Percentiles rank a stretch among this genome's conserved stretches.
Evolutionary conservation across 2,113 vertebrate species (phyloP).

Genomic region (Aspiorhynchus laticeps): DNA sequence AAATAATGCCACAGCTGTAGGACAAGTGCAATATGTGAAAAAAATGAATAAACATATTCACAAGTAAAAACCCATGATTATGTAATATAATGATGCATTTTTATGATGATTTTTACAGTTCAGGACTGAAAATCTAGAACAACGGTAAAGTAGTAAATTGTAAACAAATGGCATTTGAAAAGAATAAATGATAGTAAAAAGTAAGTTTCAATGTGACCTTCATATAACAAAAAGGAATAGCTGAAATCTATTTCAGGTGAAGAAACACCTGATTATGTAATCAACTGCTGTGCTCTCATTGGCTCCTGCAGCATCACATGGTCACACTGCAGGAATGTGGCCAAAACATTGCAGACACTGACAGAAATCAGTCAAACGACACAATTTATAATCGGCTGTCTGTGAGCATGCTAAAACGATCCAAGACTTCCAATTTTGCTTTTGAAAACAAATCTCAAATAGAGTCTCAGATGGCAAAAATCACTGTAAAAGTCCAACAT

Average conservation of each 20-base stretch:
- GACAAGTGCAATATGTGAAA: not conserved
- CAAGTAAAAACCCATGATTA: not conserved
- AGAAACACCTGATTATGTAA: not conserved
- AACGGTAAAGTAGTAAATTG: not conserved
- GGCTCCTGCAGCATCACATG: not conserved
- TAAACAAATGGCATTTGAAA: not conserved
- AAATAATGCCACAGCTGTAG: not conserved
- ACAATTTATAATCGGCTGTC: not conserved
- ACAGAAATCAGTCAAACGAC: not conserved
- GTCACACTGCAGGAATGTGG: not conserved
- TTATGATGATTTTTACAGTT: not conserved
- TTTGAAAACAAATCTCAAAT: not conserved
- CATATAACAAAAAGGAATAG: not conserved
- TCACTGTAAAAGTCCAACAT: not conserved
- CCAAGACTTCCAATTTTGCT: not conserved
- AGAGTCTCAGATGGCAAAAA: not conserved
- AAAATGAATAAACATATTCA: not conserved
- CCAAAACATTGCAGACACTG: not conserved
- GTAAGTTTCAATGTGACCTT: not conserved
- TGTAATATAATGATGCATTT: not conserved
- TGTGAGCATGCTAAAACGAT: not conserved
- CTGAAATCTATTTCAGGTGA: not conserved
- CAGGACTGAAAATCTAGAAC: not conserved
- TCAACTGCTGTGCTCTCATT: not conserved
- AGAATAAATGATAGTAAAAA: not conserved